A percentile compares a stretch with the other conserved stretches of the same genome.
These are phyloP conservation scores for Protomyctophum bolini DNA, from an alignment of 2,113 vertebrate genomes.

Conservation along the genomic window DNA sequence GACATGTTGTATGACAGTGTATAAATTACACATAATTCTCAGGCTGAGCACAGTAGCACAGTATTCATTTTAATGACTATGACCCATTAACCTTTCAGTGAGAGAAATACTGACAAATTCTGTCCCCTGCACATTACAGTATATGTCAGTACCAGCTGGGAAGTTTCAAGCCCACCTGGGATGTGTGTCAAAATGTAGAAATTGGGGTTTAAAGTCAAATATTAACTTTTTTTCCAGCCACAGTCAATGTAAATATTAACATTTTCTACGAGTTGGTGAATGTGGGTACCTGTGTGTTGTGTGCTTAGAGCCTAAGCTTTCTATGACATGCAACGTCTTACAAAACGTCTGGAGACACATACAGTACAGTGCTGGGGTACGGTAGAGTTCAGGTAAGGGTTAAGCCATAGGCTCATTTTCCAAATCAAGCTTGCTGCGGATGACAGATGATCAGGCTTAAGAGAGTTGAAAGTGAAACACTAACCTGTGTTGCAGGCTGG, in stretches of 20 bases:
- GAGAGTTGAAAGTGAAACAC: conserved; percentile 15
- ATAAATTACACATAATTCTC: not conserved
- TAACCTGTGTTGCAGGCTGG: conserved; percentile 31
- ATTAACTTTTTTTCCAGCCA: conserved; percentile 12
- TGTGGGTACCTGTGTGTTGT: not conserved
- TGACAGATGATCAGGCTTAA: conserved; percentile 30
- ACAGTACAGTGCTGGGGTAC: not conserved
- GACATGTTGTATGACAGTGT: too few relatives aligned
- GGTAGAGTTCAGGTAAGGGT: not conserved
- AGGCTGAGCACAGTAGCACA: not conserved
- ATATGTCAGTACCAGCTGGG: conserved; percentile 1
- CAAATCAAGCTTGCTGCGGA: conserved; percentile 9
- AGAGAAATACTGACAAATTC: not conserved
- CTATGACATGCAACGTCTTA: not conserved
- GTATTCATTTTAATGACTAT: conserved; percentile 39
- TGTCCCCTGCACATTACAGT: conserved; percentile 1
- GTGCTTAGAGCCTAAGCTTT: not conserved
- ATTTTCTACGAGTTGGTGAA: conserved; percentile 17
- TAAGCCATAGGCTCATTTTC: conserved; percentile 3
- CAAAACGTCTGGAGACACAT: not conserved
- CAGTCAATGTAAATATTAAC: conserved; percentile 29
- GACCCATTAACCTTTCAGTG: conserved; percentile 31
- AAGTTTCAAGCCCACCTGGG: conserved; percentile 26
- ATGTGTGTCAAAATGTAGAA: conserved; percentile 15
- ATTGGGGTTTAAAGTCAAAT: conserved; percentile 5